Conservation (phyloP, 2,113 vertebrate genomes). For the Microcebus ravelobensis region DNA sequence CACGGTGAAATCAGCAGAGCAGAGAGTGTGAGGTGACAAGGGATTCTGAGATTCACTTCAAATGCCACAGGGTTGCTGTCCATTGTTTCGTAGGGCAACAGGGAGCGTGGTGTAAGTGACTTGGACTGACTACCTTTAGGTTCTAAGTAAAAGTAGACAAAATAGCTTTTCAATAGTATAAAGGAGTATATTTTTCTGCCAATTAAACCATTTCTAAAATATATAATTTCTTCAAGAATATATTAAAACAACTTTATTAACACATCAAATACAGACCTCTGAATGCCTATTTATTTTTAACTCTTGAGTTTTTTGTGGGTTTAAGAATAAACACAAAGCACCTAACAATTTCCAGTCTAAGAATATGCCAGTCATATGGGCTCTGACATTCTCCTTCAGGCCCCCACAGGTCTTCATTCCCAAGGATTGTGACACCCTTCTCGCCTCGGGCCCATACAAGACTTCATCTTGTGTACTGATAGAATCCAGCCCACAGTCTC, state of each 20-base stretch:
- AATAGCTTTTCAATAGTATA: not conserved
- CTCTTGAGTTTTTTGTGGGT: not conserved
- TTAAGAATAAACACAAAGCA: not conserved
- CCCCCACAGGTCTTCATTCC: not conserved
- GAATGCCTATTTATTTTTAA: not conserved
- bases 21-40: not conserved
- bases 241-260: not conserved
- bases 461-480: not conserved
- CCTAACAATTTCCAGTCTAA: not conserved
- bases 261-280: not conserved
- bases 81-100: too few relatives aligned
- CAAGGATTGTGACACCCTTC: not conserved
- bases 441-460: not conserved
- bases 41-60: not conserved
- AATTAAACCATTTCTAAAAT: not conserved
- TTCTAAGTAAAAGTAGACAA: not conserved
- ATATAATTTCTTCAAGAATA: not conserved
- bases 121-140: not conserved
- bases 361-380: too few relatives aligned
- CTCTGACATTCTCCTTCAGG: not conserved
- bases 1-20: not conserved
- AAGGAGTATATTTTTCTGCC: not conserved
- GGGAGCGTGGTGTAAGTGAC: not conserved
- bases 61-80: not conserved
- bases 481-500: not conserved